Base-by-base conservation (phyloP, 2,113 vertebrate genomes). In the Grallaria varia region DNA sequence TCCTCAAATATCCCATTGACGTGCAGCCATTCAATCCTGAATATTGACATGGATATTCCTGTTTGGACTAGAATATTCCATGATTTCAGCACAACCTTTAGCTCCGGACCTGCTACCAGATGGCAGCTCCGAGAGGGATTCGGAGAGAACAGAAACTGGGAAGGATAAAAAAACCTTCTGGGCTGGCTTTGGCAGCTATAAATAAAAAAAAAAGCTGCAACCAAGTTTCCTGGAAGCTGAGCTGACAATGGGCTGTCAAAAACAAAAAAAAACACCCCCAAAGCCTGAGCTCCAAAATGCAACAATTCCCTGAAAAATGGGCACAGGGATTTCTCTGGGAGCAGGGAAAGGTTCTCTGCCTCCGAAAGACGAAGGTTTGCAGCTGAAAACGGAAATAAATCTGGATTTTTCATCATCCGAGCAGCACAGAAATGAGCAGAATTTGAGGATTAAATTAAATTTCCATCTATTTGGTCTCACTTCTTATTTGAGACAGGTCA, bases 51-150 rank as follows among this genome's bases (percentile, higher is more conserved):
- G 31, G 13, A 74, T 17, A 49, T 78, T 75, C 52, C 62, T 22
- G 20, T 1, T 35, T 14, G 73, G n/a, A 71, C 11, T 12, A 10
- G 40, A 74, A 84, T 8, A 50, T 17, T 89, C 80, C 22, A 37
- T 3, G 47, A 7, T 76, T 92, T 22, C 4, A 72, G 18, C 19
- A 1, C 80, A 79, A 89, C 87, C 66, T 44, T 52, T 13, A 47
- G 92, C 81, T 93, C 71, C 31, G 87, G 35, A 68, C 92, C 85
- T 90, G 84, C 92, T 87, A 83, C 73, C 79, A 87, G 90, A 77
- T 71, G 81, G 84, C 69, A 71, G 84, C 78, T 30, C 52, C 19
- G 20, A 82, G 72, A 68, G 49, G 19, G 30, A n/a, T 55, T 58
- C 67, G 30, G 87, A 52, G 37, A 63, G 45, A 89, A 52, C 40